A percentile compares a stretch with the other conserved stretches of the same genome.
These are phyloP conservation scores for Mylabris phalerata DNA, from an alignment of 1,140 invertebrate genomes.

Conservation along the genomic window DNA sequence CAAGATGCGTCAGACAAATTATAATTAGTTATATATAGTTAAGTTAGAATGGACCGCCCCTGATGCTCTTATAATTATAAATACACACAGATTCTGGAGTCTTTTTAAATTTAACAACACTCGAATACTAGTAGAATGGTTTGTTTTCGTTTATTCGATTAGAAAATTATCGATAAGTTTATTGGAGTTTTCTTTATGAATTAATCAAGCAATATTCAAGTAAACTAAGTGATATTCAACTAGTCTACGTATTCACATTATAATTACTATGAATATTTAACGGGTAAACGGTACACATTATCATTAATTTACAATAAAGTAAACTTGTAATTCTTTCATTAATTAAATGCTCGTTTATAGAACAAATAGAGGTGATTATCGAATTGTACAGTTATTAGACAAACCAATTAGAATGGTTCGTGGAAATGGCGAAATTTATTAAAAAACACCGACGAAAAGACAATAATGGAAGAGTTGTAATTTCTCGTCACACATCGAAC, in stretches of 20 bases:
- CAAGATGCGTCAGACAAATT: neutral
- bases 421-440: neutral
- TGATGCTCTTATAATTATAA: neutral
- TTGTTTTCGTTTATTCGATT: too few relatives aligned
- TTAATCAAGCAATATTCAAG: too few relatives aligned
- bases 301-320: slow-evolving; percentile 5
- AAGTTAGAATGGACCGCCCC: neutral
- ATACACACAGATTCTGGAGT: neutral
- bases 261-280: slow-evolving; percentile 13
- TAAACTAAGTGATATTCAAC: neutral
- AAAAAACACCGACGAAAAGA: neutral
- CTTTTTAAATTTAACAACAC: too few relatives aligned
- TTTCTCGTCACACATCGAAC: neutral
- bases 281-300: neutral
- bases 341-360: slow-evolving; percentile 14
- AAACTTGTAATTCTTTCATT: slow-evolving; percentile 13
- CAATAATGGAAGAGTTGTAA: neutral
- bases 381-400: too few relatives aligned
- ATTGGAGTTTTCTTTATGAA: too few relatives aligned
- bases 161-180: too few relatives aligned
- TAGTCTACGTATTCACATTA: neutral
- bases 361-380: slow-evolving; percentile 2
- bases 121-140: too few relatives aligned
- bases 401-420: too few relatives aligned
- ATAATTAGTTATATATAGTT: neutral